phyloP scores from a whole-genome alignment of 2,113 vertebrate genomes.

The Mixornis gularis region DNA sequence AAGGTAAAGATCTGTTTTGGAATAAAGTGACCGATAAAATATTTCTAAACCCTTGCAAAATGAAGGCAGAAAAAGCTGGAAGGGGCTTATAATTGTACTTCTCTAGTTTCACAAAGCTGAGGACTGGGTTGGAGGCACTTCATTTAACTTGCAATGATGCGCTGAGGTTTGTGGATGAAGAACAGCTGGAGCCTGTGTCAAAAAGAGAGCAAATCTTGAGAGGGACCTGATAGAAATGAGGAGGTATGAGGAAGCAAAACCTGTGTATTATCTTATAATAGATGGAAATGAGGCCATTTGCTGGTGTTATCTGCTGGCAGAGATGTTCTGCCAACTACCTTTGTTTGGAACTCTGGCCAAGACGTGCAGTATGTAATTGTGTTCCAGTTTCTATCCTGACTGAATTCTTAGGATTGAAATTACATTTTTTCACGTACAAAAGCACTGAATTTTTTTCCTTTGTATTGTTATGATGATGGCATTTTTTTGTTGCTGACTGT shows the following conservation, averaged over 20 bases:
- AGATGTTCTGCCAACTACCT: not conserved
- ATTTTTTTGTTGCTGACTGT: not conserved
- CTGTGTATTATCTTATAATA: not conserved
- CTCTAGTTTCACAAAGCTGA: not conserved
- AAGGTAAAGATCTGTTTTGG: not conserved
- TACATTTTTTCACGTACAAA: not conserved
- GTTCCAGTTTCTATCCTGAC: not conserved
- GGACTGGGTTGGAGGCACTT: not conserved
- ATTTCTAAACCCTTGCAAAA: not conserved
- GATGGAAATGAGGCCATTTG: slow-evolving; percentile 12
- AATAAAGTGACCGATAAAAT: not conserved
- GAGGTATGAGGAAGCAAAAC: not conserved
- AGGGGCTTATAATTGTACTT: not conserved
- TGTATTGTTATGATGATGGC: not conserved
- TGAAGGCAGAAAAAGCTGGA: not conserved
- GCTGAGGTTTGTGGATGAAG: slow-evolving; percentile 3
- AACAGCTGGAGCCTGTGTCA: not conserved
- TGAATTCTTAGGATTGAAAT: slow-evolving; percentile 11
- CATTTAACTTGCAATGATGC: not conserved
- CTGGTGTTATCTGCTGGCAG: not conserved
- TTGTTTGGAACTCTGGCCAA: slow-evolving; percentile 14
- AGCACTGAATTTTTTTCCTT: not conserved
- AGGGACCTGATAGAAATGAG: not conserved
- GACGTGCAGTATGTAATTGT: not conserved
- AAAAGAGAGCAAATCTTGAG: not conserved